Conservation (phyloP, 2,113 vertebrate species). For the Corythornis cristatus region DNA sequence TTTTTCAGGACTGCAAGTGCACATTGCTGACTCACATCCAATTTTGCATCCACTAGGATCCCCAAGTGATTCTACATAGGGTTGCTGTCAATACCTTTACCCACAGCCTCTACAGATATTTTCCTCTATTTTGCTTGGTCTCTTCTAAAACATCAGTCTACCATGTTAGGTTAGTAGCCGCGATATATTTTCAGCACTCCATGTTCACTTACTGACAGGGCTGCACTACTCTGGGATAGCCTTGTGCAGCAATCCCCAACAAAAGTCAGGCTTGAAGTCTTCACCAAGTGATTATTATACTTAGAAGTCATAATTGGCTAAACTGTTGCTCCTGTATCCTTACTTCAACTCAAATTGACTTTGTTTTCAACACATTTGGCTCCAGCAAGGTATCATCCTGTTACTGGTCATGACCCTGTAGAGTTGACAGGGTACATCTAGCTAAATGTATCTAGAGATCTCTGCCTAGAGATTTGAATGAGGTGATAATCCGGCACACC, state of each 20-base stretch:
- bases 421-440: conserved; percentile 21
- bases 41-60: background rate
- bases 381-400: background rate
- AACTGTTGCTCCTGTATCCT: background rate
- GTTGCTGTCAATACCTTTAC: background rate
- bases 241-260: background rate
- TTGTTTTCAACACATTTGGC: conserved; percentile 4
- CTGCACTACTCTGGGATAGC: background rate
- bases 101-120: background rate
- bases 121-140: background rate
- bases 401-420: conserved; percentile 44
- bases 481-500: background rate
- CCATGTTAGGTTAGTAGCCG: background rate
- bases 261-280: background rate
- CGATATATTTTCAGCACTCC: background rate
- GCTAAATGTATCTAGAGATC: background rate
- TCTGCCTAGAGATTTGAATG: background rate
- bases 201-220: background rate
- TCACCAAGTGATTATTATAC: background rate
- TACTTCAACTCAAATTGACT: background rate
- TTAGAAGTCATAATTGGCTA: background rate
- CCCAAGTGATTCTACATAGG: background rate
- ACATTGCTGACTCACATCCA: background rate
- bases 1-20: background rate
- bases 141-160: background rate